Base-by-base conservation (phyloP, 2,888 invertebrate genomes). In the Polia nebulosa region DNA sequence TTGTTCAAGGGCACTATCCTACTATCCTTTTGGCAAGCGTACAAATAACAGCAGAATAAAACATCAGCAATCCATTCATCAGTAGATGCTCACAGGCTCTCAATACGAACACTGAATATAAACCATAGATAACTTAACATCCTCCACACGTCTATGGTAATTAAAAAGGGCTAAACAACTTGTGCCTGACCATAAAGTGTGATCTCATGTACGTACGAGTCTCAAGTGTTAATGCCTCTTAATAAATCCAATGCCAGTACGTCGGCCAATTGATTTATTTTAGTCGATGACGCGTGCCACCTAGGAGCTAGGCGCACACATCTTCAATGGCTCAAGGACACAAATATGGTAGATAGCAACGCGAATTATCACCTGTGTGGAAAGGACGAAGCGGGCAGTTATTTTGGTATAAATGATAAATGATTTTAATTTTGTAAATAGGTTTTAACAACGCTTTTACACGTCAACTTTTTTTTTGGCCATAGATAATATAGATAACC, bases 181-280 rank as follows among this genome's bases (percentile, higher is more conserved):
- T 45, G 52, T 51, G 29, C 45, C 49, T 61, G 59, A 25, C 57
- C 63, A 64, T 80, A 80, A 58, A 80, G 36, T 64, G 71, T 81
- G 78, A 77, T 76, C 81, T 76, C 76, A 76, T 57, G 62, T 52
- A 34, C 55, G 44, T 62, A 51, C 52, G 49, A 41, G 53, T 47
- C 60, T 74, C 62, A 75, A 78, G 82, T 78, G 69, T 73, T 84
- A 84, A 77, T 68, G 69, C 72, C 70, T 72, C 68, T 83, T 84
- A 83, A 82, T 81, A 80, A 80, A 79, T 85, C 74, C 82, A 83
- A 83, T 83, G 81, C 77, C 82, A 78, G 66, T 62, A 67, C 82
- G 68, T 52, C 82, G 72, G 73, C 79, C 84, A 81, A 80, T 86
- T 86, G 82, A 86, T 87, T 90, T 92, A 92, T 92, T 92, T 90